phyloP scores from a whole-genome alignment of 1,140 invertebrate genomes.

The Leptinotarsa texana region DNA sequence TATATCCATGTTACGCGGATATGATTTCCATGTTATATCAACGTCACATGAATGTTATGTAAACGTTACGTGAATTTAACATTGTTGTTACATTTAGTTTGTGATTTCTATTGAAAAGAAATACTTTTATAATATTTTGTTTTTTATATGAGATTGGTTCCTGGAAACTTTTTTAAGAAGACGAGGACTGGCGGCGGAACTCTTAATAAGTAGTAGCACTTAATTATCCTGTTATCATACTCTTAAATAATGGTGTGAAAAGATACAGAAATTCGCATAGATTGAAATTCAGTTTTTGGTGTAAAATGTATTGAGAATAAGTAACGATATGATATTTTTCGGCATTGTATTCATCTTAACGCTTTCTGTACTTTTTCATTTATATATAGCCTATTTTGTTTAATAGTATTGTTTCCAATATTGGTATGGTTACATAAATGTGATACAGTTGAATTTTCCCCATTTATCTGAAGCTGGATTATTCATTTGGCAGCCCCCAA shows the following conservation, averaged over 20 bases:
- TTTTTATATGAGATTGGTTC: not conserved
- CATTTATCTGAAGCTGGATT: not conserved
- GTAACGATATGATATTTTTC: not conserved
- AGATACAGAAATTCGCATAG: not conserved
- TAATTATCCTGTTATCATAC: not conserved
- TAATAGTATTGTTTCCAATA: not conserved
- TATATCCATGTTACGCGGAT: not conserved
- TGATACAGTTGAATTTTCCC: not conserved
- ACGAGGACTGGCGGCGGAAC: slow-evolving; percentile 1
- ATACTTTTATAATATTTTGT: not conserved
- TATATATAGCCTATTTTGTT: not conserved
- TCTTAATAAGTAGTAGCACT: slow-evolving; percentile 6
- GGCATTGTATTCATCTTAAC: not conserved
- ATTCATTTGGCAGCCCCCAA: not conserved
- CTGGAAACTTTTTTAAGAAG: not conserved
- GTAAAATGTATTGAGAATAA: not conserved
- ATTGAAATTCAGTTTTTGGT: not conserved
- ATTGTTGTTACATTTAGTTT: too few species aligned
- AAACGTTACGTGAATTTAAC: not conserved
- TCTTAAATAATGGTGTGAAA: not conserved
- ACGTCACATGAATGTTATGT: not conserved
- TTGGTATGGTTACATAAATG: not conserved
- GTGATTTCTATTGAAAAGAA: not conserved
- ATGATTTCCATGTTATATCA: not conserved
- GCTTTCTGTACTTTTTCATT: not conserved